Conservation (phyloP, 2,888 invertebrate species). For the Apodemia zela region DNA sequence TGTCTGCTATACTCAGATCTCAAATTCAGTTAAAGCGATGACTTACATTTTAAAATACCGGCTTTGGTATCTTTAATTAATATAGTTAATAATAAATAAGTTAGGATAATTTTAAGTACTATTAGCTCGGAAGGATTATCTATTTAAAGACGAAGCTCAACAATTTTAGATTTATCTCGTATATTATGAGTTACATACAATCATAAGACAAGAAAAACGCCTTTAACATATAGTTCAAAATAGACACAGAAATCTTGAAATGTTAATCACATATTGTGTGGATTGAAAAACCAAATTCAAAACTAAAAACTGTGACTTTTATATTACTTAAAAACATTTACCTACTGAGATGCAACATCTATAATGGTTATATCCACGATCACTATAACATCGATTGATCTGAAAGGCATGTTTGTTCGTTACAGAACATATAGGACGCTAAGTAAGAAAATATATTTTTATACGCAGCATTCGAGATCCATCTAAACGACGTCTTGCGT, state of each 20-base stretch:
- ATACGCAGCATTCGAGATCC: constrained; percentile 7
- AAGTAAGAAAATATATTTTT: constrained; percentile 9
- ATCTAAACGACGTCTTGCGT: constrained; percentile 1
- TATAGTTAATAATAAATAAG: too few species aligned
- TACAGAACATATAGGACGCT: constrained; percentile 1
- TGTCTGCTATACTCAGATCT: too few species aligned
- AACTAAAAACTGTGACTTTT: constrained; percentile 34
- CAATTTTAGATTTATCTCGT: too few species aligned
- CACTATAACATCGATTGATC: neutral
- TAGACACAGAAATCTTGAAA: neutral
- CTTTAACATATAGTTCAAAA: neutral
- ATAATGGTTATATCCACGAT: neutral
- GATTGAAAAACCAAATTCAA: neutral
- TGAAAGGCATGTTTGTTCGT: constrained; percentile 13
- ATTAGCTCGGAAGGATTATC: too few species aligned
- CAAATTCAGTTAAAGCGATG: too few species aligned
- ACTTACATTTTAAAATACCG: too few species aligned
- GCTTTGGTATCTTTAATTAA: too few species aligned
- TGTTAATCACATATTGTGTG: neutral
- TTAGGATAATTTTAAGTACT: too few species aligned
- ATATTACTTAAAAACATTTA: constrained; percentile 3
- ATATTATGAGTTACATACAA: neutral
- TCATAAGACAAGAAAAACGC: neutral
- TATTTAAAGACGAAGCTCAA: too few species aligned
- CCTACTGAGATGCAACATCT: neutral